A percentile compares a stretch with the other conserved stretches of the same genome.
These are phyloP conservation scores for Ctenomys sociabilis DNA, from an alignment of 2,113 vertebrate genomes.

Conservation along the genomic window DNA sequence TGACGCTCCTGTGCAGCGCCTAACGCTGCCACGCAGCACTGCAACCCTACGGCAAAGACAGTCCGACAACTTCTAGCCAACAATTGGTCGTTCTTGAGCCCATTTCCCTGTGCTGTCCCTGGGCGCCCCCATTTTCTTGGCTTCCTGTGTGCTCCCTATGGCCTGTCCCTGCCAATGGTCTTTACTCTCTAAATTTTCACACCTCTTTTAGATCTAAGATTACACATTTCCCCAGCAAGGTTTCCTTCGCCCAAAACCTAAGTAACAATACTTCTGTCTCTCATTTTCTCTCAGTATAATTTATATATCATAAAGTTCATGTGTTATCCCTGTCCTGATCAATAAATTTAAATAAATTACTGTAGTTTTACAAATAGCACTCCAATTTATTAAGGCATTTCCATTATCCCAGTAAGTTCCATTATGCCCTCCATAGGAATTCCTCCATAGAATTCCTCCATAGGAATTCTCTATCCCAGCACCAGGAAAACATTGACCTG, in stretches of 20 bases:
- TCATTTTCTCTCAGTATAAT: neutral
- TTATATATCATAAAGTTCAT: neutral
- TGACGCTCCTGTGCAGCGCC: neutral
- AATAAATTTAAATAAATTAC: conserved; percentile 22
- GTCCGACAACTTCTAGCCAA: neutral
- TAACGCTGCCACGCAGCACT: neutral
- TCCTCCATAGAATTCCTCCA: too few relatives aligned
- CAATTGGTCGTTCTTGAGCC: too few relatives aligned
- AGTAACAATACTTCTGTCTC: neutral
- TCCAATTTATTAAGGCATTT: neutral
- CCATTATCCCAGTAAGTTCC: neutral
- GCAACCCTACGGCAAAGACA: neutral
- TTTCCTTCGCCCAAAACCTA: neutral
- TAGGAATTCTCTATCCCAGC: neutral
- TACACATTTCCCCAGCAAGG: neutral
- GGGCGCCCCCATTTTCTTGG: neutral
- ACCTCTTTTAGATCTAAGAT: neutral
- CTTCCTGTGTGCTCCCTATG: neutral
- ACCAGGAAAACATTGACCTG: neutral
- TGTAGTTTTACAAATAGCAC: neutral
- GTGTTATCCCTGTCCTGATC: neutral
- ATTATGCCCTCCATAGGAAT: neutral
- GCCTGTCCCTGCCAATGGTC: neutral
- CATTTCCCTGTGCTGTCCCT: neutral
- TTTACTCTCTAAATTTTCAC: neutral